These are phyloP conservation scores for Heptranchias perlo DNA, from an alignment of 2,113 vertebrate species.

Conservation along the genomic window DNA sequence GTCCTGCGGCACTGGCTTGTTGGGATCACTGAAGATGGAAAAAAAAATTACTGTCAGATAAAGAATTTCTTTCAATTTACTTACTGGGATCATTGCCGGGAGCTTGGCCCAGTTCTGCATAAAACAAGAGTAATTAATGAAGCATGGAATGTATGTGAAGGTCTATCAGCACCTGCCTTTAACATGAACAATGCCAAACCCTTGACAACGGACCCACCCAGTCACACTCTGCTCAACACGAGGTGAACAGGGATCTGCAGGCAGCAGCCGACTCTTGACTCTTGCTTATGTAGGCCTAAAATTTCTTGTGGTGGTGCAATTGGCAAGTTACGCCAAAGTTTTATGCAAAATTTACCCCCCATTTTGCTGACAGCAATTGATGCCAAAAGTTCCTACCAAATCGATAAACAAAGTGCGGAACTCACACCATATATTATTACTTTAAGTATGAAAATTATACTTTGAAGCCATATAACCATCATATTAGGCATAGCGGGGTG, in stretches of 20 bases:
- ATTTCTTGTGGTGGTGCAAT: not conserved
- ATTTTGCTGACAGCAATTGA: not conserved
- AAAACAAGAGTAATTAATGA: not conserved
- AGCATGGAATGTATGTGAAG: not conserved
- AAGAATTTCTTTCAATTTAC: not conserved
- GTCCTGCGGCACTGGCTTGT: conserved; percentile 96
- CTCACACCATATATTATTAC: not conserved
- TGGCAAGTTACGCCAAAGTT: not conserved
- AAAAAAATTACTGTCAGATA: conserved; percentile 14
- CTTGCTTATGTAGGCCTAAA: too few relatives aligned
- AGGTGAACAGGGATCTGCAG: not conserved
- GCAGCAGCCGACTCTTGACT: not conserved
- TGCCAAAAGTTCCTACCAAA: not conserved
- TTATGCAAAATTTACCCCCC: not conserved
- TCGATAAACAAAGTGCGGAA: not conserved
- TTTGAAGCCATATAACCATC: not conserved
- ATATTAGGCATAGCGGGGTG: not conserved
- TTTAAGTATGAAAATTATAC: not conserved
- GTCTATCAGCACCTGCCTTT: not conserved
- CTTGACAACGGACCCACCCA: not conserved
- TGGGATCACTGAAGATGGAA: conserved; percentile 77
- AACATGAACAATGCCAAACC: not conserved
- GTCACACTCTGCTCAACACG: too few relatives aligned
- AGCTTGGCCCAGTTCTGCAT: not conserved
- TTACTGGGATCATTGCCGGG: not conserved